Evolutionary conservation across 1,140 invertebrate species (phyloP), one percentile per base, ranked within the genome.

Genomic region (Vollenhovia emeryi): DNA sequence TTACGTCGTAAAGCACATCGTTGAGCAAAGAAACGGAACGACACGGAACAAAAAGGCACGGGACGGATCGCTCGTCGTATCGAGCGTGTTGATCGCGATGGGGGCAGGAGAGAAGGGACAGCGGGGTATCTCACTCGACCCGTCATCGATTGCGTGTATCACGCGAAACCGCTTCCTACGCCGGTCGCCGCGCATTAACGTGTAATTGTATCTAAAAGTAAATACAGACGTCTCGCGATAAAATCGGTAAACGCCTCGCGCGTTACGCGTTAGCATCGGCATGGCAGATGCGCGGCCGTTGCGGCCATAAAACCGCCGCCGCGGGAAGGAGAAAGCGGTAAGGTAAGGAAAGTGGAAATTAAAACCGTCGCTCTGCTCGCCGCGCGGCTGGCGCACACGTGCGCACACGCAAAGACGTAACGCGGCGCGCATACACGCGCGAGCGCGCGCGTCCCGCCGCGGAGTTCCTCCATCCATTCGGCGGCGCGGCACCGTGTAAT

Each of bases 401-500:
- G 24, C n/a, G 13, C 24, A 13, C 30, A 8, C 24, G 0, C 40
- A 1, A 45, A 30, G 15, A 43, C 40, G 5, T 30, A 74, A 40
- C 21, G 45, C 48, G 27, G 48, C 24, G 6, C 36, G 18, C 43
- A 27, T 33, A 27, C 36, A 7, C 43, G 6, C 43, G 43, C 33
- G 6, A 57, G 21, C 21, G 45, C 45, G 15, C 33, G 6, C 33
- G 33, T 45, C 33, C 36, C 55, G 57, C 27, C 74, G 30, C 73
- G 33, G 60, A 78, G 57, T 79, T 78, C 59, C 83, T 66, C 59
- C 60, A 66, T 79, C 75, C 83, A 66, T 84, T 84, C 83, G 83
- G 75, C 73, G 87, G 86, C 80, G 85, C 88, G 80, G 84, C 79
- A 75, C 76, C 88, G 88, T 90, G 88, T 90, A 90, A 90, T 90